These are phyloP conservation scores for Liasis olivaceus DNA, from an alignment of 2,797 vertebrate genomes.

Conservation along the genomic window DNA sequence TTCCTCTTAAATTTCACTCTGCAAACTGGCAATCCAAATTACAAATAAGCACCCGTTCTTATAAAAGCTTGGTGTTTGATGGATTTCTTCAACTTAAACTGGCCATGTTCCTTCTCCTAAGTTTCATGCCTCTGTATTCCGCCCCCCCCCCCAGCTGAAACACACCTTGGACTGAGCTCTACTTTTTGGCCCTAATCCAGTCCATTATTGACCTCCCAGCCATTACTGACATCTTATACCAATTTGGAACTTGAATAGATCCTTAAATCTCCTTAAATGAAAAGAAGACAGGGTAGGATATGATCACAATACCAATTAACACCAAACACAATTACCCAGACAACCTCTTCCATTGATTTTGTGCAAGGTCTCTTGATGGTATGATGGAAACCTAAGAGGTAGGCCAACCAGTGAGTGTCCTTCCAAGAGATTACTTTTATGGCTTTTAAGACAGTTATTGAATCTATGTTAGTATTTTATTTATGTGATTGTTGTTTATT, in stretches of 20 bases:
- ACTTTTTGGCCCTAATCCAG: not conserved
- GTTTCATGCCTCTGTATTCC: not conserved
- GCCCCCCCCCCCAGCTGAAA: not conserved
- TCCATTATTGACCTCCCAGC: not conserved
- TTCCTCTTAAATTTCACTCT: not conserved
- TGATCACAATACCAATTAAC: not conserved
- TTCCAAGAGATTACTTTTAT: not conserved
- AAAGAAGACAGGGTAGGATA: not conserved
- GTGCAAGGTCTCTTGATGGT: not conserved
- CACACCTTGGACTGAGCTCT: not conserved
- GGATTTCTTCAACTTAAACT: not conserved
- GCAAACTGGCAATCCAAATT: not conserved
- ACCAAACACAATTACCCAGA: not conserved
- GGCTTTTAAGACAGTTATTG: not conserved
- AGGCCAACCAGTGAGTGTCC: not conserved
- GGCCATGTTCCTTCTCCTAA: not conserved
- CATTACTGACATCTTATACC: not conserved
- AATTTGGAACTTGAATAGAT: not conserved
- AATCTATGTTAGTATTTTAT: not conserved
- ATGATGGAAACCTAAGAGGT: not conserved
- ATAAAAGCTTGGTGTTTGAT: not conserved
- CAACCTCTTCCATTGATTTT: not conserved
- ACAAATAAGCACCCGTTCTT: not conserved
- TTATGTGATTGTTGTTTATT: not conserved
- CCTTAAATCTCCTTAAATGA: not conserved